Base-by-base conservation (phyloP, 1,140 invertebrate species). In the Zophobas atratus region DNA sequence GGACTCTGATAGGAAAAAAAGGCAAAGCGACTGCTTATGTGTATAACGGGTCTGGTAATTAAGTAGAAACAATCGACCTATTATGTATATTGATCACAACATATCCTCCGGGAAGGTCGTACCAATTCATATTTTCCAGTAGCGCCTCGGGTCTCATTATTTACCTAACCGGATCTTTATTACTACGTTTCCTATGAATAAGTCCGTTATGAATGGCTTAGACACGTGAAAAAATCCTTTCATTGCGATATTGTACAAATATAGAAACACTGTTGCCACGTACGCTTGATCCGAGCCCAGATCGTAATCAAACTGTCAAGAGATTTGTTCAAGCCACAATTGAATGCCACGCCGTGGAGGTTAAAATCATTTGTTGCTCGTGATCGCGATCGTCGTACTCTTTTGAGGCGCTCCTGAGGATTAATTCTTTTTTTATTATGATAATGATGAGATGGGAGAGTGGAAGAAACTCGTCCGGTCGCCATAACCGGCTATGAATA, bases 321-420 rank as follows among this genome's bases (percentile, higher is more conserved):
- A 70, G 48, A 39, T 36, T 70, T 51, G 36, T 35, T 63, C 70
- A 51, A 46, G 71, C 49, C 71, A 77, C 76, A 77, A 77, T 72
- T 77, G 76, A 77, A 77, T 77, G 76, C 70, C 76, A 77, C 71
- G 33, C 32, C 49, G 72, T 20, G 20, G 72, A 77, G 76, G 76
- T 77, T 77, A 77, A 72, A 77, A 72, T 77, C 76, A 77, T 77
- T 77, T 77, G 67, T 72, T 72, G 46, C 55, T 72, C 76, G 76
- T 72, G 46, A 63, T 72, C 76, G 76, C 56, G 76, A 77, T 77
- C 60, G 60, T 33, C 39, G 43, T 72, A 55, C 43, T 20, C 41
- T 51, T 72, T 34, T 51, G 49, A 51, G 20, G 20, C 49, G 43
- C 3, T 4, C 3, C 43, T 46, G 8, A n/a, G 38, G 20, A 67